Evolutionary conservation across 2,113 vertebrate species (phyloP), one percentile per base, ranked within the genome.

Genomic region (Lagopus leucura): DNA sequence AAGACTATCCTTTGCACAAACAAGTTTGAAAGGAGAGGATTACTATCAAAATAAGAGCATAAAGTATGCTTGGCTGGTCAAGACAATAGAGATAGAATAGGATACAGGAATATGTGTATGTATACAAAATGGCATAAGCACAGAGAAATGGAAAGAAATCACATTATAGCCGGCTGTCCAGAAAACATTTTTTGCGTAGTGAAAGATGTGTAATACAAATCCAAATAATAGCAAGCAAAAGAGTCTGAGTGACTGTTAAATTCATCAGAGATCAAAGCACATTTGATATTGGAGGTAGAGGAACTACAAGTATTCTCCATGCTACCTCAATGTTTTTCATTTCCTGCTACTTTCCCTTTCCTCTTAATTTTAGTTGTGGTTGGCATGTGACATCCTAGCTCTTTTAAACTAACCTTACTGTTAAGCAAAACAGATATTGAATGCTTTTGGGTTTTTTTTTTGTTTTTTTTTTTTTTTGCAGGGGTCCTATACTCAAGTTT

Each of bases 251-350:
- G 73, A 11, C 16, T 38, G 24, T 58, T 45, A 52, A 28, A 32
- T 2, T 81, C 1, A 2, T 17, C 15, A 7, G 61, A 70, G 45
- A 55, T 71, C 10, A 50, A 81, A 90, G 38, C 11, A 50, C 36
- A 28, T 54, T 67, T 1, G 0, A 10, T 52, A 28, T 8, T 64
- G 38, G 38, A 64, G 24, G 25, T 3, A 27, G 43, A 65, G 32
- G 28, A 10, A 2, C 20, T 30, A 9, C 6, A 18, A 47, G 38
- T 1, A 0, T 34, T 60, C 4, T 1, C 25, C n/a, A 63, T 42
- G 18, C 10, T 8, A 3, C 45, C 63, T 18, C 34, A 17, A 1
- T 7, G 8, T 13, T 8, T 63, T 47, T 15, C 52, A 27, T 27
- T 30, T 69, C 36, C 32, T 66, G 6, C 40, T 66, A 0, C 13